phyloP scores from a whole-genome alignment of 1,140 invertebrate species.

The Macrosteles quadrilineatus region DNA sequence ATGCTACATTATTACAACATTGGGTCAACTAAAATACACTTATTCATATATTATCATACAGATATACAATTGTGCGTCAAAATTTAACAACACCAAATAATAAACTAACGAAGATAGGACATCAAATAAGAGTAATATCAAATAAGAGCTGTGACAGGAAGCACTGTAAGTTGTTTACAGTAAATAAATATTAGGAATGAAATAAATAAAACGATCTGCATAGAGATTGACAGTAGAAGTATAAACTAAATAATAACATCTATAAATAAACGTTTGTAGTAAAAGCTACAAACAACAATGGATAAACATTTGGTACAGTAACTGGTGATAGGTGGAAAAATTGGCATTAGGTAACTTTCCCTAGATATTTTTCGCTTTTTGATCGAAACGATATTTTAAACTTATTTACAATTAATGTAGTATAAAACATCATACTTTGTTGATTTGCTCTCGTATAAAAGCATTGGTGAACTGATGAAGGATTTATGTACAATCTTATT shows the following conservation, averaged over 20 bases:
- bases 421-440: conserved; percentile 10
- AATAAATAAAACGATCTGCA: too few species aligned
- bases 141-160: too few species aligned
- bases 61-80: conserved; percentile 20
- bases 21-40: conserved; percentile 15
- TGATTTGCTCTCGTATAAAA: conserved; percentile 7
- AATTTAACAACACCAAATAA: not conserved
- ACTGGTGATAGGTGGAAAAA: conserved; percentile 1
- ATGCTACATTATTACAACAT: conserved; percentile 22
- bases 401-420: conserved; percentile 23
- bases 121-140: too few species aligned
- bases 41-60: conserved; percentile 19
- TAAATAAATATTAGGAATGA: too few species aligned
- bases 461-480: not conserved
- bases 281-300: too few species aligned
- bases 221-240: too few species aligned
- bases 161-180: too few species aligned
- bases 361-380: not conserved
- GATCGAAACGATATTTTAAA: not conserved
- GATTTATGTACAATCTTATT: conserved; percentile 9
- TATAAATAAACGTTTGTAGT: too few species aligned
- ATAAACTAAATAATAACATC: too few species aligned
- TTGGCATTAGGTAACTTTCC: conserved; percentile 12
- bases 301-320: not conserved
- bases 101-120: too few species aligned